phyloP scores from a whole-genome alignment of 2,888 invertebrate genomes.

The Noctua janthe region DNA sequence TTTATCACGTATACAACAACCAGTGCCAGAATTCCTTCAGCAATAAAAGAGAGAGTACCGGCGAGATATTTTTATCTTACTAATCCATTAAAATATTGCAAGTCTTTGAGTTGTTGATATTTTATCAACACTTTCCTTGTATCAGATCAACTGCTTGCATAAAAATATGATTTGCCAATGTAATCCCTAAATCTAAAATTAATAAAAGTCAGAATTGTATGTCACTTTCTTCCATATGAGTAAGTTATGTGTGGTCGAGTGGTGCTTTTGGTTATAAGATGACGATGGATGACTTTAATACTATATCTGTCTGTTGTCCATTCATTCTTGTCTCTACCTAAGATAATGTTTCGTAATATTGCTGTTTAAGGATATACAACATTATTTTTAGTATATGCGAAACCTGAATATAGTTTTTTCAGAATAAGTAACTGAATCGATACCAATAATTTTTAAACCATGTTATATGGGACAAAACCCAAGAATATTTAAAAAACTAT shows the following conservation, averaged over 20 bases:
- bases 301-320: slow-evolving; percentile 10
- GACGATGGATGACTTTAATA: slow-evolving; percentile 26
- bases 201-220: slow-evolving; percentile 19
- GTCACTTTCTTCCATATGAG: neutral
- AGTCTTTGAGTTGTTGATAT: slow-evolving; percentile 16
- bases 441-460: too few species aligned
- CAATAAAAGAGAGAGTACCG: slow-evolving; percentile 47
- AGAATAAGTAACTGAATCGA: too few species aligned
- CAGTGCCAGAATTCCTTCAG: neutral
- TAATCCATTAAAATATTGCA: slow-evolving; percentile 55
- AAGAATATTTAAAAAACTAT: too few species aligned
- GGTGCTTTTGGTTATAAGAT: slow-evolving; percentile 9
- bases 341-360: neutral
- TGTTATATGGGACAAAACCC: too few species aligned
- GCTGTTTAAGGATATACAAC: too few species aligned
- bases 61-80: neutral
- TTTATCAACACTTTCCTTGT: slow-evolving; percentile 36
- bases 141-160: neutral
- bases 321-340: slow-evolving; percentile 25
- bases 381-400: too few species aligned
- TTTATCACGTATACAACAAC: neutral
- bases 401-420: too few species aligned
- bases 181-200: accelerated
- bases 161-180: slow-evolving; percentile 5
- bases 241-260: slow-evolving; percentile 1